Conservation (phyloP, 2,797 vertebrate genomes). For the Acanthiza pusilla region DNA sequence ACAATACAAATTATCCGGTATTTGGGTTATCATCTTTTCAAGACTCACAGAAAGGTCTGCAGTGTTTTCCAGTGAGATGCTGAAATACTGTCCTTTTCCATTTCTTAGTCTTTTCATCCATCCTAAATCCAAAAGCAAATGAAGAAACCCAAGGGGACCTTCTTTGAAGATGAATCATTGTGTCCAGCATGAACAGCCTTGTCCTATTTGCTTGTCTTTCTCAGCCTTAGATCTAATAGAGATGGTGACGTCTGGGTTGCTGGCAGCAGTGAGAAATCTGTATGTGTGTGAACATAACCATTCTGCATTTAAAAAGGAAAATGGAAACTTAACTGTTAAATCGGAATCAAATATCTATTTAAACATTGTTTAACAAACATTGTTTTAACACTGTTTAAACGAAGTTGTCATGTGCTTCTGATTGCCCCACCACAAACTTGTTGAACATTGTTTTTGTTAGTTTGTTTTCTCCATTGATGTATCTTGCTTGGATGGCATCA, state of each 20-base stretch:
- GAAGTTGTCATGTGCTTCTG: background rate
- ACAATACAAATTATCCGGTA: background rate
- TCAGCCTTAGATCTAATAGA: background rate
- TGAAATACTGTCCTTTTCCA: background rate
- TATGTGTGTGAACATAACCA: background rate
- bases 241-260: background rate
- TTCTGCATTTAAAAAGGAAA: background rate
- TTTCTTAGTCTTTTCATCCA: background rate
- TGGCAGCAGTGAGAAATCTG: background rate
- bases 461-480: background rate
- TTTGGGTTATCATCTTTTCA: background rate
- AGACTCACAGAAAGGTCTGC: background rate
- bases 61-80: fast-evolving
- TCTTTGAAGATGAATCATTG: background rate
- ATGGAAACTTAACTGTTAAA: background rate
- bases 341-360: background rate
- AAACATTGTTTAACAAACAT: no score
- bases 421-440: background rate
- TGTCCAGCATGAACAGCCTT: background rate
- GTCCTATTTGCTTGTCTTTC: background rate
- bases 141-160: background rate
- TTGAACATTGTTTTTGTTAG: background rate
- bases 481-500: background rate
- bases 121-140: background rate
- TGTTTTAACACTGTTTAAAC: no score